Evolutionary conservation across 2,113 vertebrate genomes (phyloP).

Genomic region (Apteryx owenii): DNA sequence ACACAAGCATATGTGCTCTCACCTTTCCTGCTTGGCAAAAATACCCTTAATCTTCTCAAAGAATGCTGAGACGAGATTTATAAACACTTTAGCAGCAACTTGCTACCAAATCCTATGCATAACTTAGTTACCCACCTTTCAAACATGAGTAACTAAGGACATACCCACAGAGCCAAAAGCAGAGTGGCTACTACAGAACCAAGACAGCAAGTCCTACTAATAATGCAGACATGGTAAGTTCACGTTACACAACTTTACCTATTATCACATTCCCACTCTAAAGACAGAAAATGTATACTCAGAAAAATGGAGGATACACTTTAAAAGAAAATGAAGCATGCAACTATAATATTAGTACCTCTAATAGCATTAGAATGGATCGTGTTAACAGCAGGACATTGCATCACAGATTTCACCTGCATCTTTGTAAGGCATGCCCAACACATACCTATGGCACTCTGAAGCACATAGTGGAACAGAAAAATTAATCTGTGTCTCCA

Average conservation of each 20-base stretch:
- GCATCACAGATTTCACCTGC: not conserved
- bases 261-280: not conserved
- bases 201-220: not conserved
- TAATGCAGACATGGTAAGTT: not conserved
- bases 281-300: not conserved
- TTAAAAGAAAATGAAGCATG: not conserved
- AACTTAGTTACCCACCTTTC: not conserved
- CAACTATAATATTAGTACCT: not conserved
- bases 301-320: not conserved
- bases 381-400: not conserved
- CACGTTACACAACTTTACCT: not conserved
- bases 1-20: not conserved
- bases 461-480: not conserved
- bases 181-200: not conserved
- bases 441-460: not conserved
- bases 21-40: not conserved
- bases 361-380: not conserved
- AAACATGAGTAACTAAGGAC: not conserved
- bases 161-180: no score
- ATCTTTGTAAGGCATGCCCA: not conserved
- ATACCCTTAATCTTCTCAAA: not conserved
- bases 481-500: not conserved
- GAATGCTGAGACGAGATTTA: not conserved
- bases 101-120: not conserved
- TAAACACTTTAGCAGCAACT: not conserved